These are phyloP conservation scores for Pollenia amentaria DNA, from an alignment of 2,888 invertebrate genomes.

Conservation along the genomic window DNA sequence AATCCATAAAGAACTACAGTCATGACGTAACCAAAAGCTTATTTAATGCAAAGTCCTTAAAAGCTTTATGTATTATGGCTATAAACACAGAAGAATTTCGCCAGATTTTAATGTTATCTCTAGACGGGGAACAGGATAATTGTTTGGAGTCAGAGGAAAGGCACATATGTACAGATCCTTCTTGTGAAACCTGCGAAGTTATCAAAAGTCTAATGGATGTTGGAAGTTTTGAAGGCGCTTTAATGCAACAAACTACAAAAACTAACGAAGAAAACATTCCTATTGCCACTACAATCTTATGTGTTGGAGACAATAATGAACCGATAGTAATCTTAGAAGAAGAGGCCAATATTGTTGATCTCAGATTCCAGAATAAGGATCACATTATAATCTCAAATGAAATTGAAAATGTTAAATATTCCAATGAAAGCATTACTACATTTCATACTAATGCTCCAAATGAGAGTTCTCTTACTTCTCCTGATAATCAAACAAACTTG, in stretches of 20 bases:
- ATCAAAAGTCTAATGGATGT: conserved; percentile 67
- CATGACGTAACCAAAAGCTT: conserved; percentile 6
- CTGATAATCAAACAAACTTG: background rate
- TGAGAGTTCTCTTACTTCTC: background rate
- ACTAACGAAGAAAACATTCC: background rate
- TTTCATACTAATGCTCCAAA: conserved; percentile 11
- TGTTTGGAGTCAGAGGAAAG: conserved; percentile 39
- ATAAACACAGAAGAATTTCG: conserved; percentile 78
- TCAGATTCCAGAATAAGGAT: conserved; percentile 11
- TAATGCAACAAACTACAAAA: conserved; percentile 19
- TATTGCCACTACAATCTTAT: background rate
- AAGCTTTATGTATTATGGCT: conserved; percentile 76
- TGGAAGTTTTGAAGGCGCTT: conserved; percentile 53
- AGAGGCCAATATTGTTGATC: conserved; percentile 27
- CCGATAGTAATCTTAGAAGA: conserved; percentile 21
- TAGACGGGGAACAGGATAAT: background rate
- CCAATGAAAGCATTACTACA: conserved; percentile 1
- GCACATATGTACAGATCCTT: conserved; percentile 65
- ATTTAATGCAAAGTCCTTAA: conserved; percentile 77
- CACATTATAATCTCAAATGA: conserved; percentile 21
- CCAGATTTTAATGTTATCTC: conserved; percentile 47
- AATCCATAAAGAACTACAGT: conserved; percentile 76
- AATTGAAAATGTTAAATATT: conserved; percentile 38
- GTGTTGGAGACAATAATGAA: background rate
- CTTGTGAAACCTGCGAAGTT: conserved; percentile 69